Conservation (phyloP, 1,140 invertebrate genomes). For the Drosophila equinoxialis region DNA sequence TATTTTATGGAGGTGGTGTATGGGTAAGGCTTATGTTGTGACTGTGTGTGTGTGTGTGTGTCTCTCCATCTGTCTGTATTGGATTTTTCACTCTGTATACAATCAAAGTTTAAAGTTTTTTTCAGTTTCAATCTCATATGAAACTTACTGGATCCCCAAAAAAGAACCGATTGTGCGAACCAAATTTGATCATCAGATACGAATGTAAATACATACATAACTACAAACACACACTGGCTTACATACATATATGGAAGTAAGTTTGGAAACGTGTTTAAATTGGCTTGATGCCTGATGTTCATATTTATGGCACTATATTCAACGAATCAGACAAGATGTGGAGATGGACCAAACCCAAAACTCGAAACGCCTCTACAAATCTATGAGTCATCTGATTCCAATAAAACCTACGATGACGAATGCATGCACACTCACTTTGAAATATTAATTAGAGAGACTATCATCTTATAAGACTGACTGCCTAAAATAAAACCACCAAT, state of each 20-base stretch:
- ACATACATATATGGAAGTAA: slow-evolving; percentile 42
- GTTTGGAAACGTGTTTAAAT: slow-evolving; percentile 67
- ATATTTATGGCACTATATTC: no score
- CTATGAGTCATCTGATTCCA: no score
- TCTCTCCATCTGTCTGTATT: slow-evolving; percentile 4
- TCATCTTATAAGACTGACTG: not conserved
- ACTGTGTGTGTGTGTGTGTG: slow-evolving; percentile 18
- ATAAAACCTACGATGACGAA: no score
- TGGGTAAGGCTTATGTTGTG: not conserved
- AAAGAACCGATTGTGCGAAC: slow-evolving; percentile 5
- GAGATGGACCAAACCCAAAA: no score
- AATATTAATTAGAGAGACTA: no score
- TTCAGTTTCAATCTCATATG: not conserved
- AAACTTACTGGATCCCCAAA: slow-evolving; percentile 1
- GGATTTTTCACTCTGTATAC: slow-evolving; percentile 37
- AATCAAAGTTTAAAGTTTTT: not conserved
- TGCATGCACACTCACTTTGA: no score
- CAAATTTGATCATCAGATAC: slow-evolving; percentile 28
- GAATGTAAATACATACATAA: slow-evolving; percentile 22
- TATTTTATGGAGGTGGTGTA: not conserved
- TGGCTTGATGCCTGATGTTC: slow-evolving; percentile 43
- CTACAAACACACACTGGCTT: not conserved
- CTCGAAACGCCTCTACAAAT: no score
- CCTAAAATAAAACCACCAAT: not conserved
- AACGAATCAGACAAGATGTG: no score